Evolutionary conservation across 2,888 invertebrate genomes (phyloP), one percentile per base, ranked within the genome.

Genomic region (Strigamia crassipes): DNA sequence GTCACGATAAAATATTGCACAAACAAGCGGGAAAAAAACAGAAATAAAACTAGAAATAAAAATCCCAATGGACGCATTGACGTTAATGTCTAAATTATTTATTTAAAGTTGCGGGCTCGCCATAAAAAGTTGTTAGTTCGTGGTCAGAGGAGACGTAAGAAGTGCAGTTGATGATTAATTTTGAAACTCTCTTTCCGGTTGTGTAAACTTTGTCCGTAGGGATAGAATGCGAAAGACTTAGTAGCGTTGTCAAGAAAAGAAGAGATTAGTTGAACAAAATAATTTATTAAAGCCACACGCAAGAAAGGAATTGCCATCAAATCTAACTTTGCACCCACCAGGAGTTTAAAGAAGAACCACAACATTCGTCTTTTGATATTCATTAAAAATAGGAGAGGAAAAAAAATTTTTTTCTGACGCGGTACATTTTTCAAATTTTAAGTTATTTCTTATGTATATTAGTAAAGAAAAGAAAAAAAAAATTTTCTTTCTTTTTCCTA

Each of bases 111-210:
- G 51, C 18, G 51, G 51, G 51, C 13, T 15, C 12, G 42, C 15
- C 51, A 51, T 13, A 51, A 51, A 51, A 51, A 51, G n/a, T 51
- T 51, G 51, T 51, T 51, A 13, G 42, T 46, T n/a, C 18, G 51
- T n/a, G 51, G 51, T 51, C 15, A 51, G n/a, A 6, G 51, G 10
- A 18, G 6, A 51, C 8, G 18, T 51, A n/a, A 51, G 51, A 15
- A 51, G n/a, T 13, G n/a, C n/a, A n/a, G 51, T 51, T n/a, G 51
- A 51, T 51, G 51, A 51, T 51, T 51, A 51, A 51, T 51, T 51
- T 51, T 51, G 51, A 51, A 51, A 51, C 51, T 51, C 51, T 51
- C 51, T 51, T 51, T 51, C 51, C 51, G 51, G 51, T 51, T 51
- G 51, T 51, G 51, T 51, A 51, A 51, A 51, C 51, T 51, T 51